Conservation (phyloP, 2,888 invertebrate species). For the Gerris lacustris region DNA sequence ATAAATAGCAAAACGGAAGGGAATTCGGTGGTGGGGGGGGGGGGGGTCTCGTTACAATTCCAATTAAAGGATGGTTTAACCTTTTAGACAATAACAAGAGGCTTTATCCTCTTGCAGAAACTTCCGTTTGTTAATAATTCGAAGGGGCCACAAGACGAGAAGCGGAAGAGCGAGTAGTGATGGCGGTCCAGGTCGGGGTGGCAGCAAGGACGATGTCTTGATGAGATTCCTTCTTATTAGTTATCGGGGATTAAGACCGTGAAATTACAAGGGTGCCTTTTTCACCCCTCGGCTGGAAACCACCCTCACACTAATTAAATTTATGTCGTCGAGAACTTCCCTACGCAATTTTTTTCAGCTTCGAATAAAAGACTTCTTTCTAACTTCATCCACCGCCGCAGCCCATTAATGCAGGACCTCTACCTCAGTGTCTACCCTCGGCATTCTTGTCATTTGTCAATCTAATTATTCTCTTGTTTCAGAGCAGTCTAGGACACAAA, state of each 20-base stretch:
- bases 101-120: too few relatives aligned
- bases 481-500: background rate
- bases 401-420: background rate
- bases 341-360: background rate
- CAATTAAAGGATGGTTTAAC: too few relatives aligned
- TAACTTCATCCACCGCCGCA: background rate
- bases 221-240: slow-evolving; percentile 3
- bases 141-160: background rate
- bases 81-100: too few relatives aligned
- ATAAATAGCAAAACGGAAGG: too few relatives aligned
- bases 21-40: too few relatives aligned
- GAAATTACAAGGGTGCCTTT: background rate
- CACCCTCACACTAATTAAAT: background rate
- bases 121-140: background rate
- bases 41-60: too few relatives aligned
- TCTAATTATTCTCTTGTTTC: slow-evolving; percentile 3
- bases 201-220: background rate
- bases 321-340: background rate
- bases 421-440: background rate
- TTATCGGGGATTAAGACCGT: slow-evolving; percentile 3
- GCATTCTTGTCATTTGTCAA: slow-evolving; percentile 3
- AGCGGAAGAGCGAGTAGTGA: background rate
- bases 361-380: background rate
- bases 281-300: background rate
- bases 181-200: background rate